Evolutionary conservation across 2,888 invertebrate species (phyloP).

Genomic region (Oligia latruncula): DNA sequence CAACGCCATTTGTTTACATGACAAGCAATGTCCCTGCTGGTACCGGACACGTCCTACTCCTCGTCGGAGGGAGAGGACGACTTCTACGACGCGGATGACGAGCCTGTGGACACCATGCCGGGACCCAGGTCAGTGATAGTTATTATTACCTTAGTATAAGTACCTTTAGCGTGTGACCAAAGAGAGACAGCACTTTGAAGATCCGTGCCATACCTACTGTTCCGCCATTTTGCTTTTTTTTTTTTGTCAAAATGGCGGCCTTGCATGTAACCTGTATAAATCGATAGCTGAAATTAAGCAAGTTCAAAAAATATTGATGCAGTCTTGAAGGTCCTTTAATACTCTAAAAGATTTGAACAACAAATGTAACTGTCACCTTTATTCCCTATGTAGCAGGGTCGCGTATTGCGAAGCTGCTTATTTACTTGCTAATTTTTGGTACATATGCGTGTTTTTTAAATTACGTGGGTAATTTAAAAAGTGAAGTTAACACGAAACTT

Average conservation of each 20-base stretch:
- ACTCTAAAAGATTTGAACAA: too few species aligned
- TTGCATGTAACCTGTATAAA: rapidly evolving
- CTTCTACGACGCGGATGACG: slow-evolving; percentile 97
- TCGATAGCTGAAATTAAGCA: background rate
- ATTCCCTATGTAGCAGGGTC: too few species aligned
- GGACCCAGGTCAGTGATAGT: slow-evolving; percentile 81
- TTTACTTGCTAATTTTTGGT: too few species aligned
- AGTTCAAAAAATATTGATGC: too few species aligned
- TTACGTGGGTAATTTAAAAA: too few species aligned
- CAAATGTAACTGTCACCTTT: too few species aligned
- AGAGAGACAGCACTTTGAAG: background rate
- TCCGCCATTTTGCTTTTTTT: background rate
- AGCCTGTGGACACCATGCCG: slow-evolving; percentile 76
- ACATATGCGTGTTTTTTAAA: too few species aligned
- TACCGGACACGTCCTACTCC: slow-evolving; percentile 98
- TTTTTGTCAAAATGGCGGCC: background rate
- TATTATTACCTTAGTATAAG: background rate
- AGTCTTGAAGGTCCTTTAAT: too few species aligned
- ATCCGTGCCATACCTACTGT: background rate
- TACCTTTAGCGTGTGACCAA: background rate
- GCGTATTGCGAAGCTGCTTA: too few species aligned
- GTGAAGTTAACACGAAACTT: too few species aligned
- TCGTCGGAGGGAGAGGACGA: slow-evolving; percentile 99
- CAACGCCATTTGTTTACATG: slow-evolving; percentile 68
- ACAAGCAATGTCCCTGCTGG: slow-evolving; percentile 91